phyloP scores from a whole-genome alignment of 2,888 invertebrate species.

The Himalopsyche japonica region DNA sequence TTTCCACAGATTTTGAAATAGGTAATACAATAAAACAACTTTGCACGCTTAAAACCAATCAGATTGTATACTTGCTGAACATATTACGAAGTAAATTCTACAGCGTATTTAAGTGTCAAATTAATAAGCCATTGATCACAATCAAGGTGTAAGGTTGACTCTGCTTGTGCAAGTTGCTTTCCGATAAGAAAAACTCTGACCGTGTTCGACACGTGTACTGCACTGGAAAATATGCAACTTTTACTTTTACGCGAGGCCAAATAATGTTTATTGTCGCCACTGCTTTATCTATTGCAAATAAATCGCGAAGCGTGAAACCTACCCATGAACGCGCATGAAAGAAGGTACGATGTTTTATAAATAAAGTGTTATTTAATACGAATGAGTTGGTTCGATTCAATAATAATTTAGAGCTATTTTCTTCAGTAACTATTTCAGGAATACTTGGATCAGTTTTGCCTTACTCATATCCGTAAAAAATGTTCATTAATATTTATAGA shows the following conservation, averaged over 20 bases:
- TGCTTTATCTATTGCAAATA: constrained; percentile 21
- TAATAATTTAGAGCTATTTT: too few relatives aligned
- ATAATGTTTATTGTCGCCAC: constrained; percentile 25
- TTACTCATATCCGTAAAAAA: too few relatives aligned
- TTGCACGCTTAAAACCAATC: neutral
- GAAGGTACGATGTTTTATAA: neutral
- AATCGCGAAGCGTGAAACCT: constrained; percentile 13
- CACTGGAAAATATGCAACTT: neutral
- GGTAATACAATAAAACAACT: neutral
- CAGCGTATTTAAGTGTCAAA: neutral
- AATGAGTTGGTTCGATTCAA: too few relatives aligned
- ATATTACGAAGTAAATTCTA: neutral
- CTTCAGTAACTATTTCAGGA: too few relatives aligned
- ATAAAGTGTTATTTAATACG: neutral
- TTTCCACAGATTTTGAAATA: too few relatives aligned
- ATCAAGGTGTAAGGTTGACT: neutral
- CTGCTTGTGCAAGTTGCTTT: neutral
- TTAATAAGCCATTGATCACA: neutral
- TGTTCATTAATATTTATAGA: too few relatives aligned
- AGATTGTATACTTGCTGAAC: neutral
- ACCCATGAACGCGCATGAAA: constrained; percentile 4
- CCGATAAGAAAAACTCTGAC: neutral
- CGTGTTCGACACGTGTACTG: neutral
- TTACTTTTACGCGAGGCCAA: constrained; percentile 20
- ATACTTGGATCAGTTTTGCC: too few relatives aligned